Base-by-base conservation (phyloP, 92 coral and sea anemone genomes). In the Zoanthus gigantus region DNA sequence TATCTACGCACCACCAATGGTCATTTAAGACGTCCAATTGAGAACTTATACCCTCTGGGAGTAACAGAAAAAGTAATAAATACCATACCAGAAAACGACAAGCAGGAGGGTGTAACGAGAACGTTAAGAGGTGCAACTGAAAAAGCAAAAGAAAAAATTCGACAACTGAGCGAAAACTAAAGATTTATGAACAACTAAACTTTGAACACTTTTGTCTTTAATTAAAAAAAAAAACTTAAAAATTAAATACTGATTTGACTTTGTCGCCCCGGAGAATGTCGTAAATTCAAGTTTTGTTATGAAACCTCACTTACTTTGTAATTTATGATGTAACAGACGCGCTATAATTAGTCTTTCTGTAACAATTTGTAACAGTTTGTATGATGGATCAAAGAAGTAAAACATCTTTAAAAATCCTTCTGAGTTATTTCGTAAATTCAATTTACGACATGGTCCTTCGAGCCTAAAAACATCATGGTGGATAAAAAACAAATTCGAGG, bases 391-490 rank as follows among this genome's bases (percentile, higher is more conserved):
- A 23, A 23, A 23, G 23, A 23, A 23, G 23, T 23, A 23, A 23
- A 23, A 23, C 23, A 23, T 23, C 0, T 23, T 23, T 23, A 23
- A 23, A 23, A 23, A 23, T 23, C 23, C 23, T 23, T 23, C 23
- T 0, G 23, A 23, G 23, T 23, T 23, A 23, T 23, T 23, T 23
- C 23, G 23, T 23, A 23, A 23, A 23, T 23, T 23, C 23, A 23
- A 23, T 23, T 23, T 23, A 23, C 23, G 72, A 83, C 34, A 83
- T 83, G 79, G 54, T 74, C 79, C 79, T 74, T 74, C 79, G 79
- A 74, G 54, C 23, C 23, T 54, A 12, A 8, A 4, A 74, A 37
- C 42, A 3, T 56, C 12, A 56, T 56, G 13, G 61, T 14, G 13
- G 61, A 56, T 2, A 56, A 56, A 74, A 74, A 74, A 37, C 42